Base-by-base conservation (phyloP, 2,888 invertebrate species). In the Temnothorax rugatulus region DNA sequence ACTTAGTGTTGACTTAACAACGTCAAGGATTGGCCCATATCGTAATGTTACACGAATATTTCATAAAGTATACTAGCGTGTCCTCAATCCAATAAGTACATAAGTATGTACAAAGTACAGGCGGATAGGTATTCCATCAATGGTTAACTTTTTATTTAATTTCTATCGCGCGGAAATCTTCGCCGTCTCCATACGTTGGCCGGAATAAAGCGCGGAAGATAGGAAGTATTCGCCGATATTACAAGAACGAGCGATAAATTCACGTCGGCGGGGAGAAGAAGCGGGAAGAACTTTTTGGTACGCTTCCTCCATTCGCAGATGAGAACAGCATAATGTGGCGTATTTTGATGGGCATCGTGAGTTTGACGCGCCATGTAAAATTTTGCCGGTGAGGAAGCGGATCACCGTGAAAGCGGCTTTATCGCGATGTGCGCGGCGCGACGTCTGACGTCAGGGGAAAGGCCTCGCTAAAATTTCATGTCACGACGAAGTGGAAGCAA, bases 401-500 rank as follows among this genome's bases (percentile, higher is more conserved):
- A 81, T 75, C 74, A 57, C 47, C 84, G 41, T 74, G 84, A 88
- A 86, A 87, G 87, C 68, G 85, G 86, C 86, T 89, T 89, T 89
- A 87, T 88, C 87, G 85, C 86, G 82, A 61, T 66, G 69, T 68
- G 68, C 71, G 71, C 76, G 86, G 68, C 71, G 71, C 76, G 86
- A 82, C 89, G 83, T 90, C 85, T 89, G 88, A 88, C 87, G 85
- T 86, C 68, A 29, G 41, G 63, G 73, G 81, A 89, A 87, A 85
- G 89, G 84, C 85, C 84, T 82, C 75, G 83, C 88, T 88, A 87
- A 91, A 88, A 86, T 84, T 88, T 86, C 81, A 83, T 84, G 86
- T 88, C 87, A 85, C 86, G 79, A 82, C 82, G 86, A 87, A 91
- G 88, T 88, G 64, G 74, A 59, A 66, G 82, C 84, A 82, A 69